Evolutionary conservation across 2,113 vertebrate species (phyloP).

Genomic region (Gnathonemus echidnorhynchus): DNA sequence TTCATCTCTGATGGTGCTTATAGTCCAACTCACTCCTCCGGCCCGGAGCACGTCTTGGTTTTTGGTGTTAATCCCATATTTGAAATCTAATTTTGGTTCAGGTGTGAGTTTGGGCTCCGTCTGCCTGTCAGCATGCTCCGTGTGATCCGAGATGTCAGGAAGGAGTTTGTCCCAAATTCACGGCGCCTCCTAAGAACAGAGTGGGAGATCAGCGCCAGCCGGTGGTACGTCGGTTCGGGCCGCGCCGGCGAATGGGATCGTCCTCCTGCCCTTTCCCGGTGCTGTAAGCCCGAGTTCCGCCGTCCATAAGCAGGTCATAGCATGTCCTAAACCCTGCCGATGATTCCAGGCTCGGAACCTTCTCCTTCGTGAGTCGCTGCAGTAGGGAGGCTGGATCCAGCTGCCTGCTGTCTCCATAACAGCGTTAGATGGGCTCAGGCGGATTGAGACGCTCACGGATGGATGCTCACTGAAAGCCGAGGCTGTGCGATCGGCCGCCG

Average conservation of each 20-base stretch:
- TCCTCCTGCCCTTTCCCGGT: neutral
- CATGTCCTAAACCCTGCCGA: neutral
- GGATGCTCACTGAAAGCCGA: neutral
- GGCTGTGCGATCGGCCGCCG: neutral
- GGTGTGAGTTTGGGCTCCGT: neutral
- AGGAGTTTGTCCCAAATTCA: neutral
- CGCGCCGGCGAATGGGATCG: too few relatives aligned
- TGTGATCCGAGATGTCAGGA: neutral
- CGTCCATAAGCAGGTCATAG: neutral
- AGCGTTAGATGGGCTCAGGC: neutral
- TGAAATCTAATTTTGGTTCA: neutral
- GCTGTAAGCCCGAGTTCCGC: neutral
- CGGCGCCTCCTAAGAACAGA: neutral
- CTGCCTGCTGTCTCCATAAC: neutral
- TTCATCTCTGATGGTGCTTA: neutral
- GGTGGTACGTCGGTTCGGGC: neutral
- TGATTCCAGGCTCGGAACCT: neutral
- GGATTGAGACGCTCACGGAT: conserved; percentile 1
- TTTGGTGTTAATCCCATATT: neutral
- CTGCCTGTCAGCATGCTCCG: neutral
- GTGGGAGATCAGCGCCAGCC: neutral
- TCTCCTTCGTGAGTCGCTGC: neutral
- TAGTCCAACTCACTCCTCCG: neutral
- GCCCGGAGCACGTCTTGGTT: neutral
- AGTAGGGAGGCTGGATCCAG: neutral